Percentiles rank a stretch among this genome's conserved stretches.
phyloP scores from a whole-genome alignment of 2,888 invertebrate species.

The Leptopterna dolabrata region DNA sequence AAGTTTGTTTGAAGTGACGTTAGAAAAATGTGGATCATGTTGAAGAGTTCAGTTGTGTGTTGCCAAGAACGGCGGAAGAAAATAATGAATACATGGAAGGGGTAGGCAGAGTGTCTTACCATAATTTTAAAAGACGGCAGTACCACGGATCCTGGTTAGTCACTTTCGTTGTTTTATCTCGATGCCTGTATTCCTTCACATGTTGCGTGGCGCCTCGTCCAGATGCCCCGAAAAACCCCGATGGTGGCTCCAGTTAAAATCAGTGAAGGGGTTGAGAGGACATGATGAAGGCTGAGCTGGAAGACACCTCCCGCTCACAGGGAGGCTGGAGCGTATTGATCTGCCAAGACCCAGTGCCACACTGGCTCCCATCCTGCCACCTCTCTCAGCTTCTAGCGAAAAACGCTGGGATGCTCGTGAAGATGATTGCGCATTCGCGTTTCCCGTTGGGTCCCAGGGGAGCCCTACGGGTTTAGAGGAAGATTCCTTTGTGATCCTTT shows the following conservation, averaged over 20 bases:
- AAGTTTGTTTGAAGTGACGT: too few species aligned
- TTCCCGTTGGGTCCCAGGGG: background rate
- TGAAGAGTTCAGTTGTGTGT: too few species aligned
- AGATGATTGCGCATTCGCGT: background rate
- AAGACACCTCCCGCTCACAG: background rate
- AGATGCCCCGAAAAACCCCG: background rate
- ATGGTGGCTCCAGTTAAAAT: background rate
- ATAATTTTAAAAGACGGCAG: slow-evolving; percentile 4
- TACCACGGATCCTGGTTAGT: slow-evolving; percentile 5
- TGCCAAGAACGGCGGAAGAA: background rate
- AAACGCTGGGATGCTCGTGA: background rate
- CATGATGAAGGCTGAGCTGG: background rate
- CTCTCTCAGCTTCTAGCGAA: background rate
- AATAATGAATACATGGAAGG: background rate
- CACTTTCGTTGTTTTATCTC: background rate
- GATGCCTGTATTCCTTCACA: background rate
- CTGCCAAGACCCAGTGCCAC: slow-evolving; percentile 36
- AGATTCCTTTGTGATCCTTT: background rate
- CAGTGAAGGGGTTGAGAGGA: background rate
- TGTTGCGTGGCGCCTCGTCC: background rate
- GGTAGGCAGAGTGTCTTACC: background rate
- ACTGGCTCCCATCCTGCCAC: background rate
- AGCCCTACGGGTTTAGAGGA: background rate
- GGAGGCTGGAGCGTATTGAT: slow-evolving; percentile 14
- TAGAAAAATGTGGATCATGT: too few species aligned